phyloP scores from a whole-genome alignment of 92 coral and sea anemone genomes.

The Siderastrea radians region DNA sequence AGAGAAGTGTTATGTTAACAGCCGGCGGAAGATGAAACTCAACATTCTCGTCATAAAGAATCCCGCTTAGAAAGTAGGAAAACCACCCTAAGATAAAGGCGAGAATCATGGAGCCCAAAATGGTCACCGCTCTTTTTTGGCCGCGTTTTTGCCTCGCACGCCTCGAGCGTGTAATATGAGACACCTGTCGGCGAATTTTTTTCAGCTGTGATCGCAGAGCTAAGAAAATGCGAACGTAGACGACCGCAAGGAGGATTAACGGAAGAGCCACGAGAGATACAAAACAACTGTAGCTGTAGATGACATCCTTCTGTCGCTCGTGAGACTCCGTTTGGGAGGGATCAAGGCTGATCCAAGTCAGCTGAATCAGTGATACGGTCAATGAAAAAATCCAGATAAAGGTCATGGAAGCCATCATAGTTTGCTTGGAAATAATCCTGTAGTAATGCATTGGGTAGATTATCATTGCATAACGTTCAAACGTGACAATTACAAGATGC shows the following conservation, averaged over 20 bases:
- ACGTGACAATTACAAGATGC: conserved; percentile 73
- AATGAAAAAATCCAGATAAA: conserved; percentile 71
- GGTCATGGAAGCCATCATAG: conserved; percentile 28
- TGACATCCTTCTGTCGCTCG: conserved; percentile 46
- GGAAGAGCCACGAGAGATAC: conserved; percentile 65
- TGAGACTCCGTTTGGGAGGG: neutral
- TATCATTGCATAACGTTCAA: conserved; percentile 82
- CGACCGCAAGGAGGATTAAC: conserved; percentile 47
- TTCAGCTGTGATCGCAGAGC: conserved; percentile 66
- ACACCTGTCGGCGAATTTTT: conserved; percentile 63
- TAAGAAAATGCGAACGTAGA: conserved; percentile 67
- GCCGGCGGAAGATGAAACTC: conserved; percentile 23
- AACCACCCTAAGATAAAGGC: conserved; percentile 76
- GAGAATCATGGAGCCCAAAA: conserved; percentile 71
- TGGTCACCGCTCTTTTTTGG: conserved; percentile 66
- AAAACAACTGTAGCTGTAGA: conserved; percentile 69
- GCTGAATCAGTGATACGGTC: conserved; percentile 58
- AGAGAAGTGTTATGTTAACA: conserved; percentile 44
- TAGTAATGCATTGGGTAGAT: conserved; percentile 78
- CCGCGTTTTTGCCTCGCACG: conserved; percentile 49
- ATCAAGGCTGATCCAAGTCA: conserved; percentile 64
- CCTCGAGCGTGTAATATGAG: conserved; percentile 43
- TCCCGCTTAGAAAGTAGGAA: conserved; percentile 70
- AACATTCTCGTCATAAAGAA: conserved; percentile 50
- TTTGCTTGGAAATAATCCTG: conserved; percentile 46